phyloP scores from a whole-genome alignment of 2,888 invertebrate genomes.

The Caenorhabditis sp. region DNA sequence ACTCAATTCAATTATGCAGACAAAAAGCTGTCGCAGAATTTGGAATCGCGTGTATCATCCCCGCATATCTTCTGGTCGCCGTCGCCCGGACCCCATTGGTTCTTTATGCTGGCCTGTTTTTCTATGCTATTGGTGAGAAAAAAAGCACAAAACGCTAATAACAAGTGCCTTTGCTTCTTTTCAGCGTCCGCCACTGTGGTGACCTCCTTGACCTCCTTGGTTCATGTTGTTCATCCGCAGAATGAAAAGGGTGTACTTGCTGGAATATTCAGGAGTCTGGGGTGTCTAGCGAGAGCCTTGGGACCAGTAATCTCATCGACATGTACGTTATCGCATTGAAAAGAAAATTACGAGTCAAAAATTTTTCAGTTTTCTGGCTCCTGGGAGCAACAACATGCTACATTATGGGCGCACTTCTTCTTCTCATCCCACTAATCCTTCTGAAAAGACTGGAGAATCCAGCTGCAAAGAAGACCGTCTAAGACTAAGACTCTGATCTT shows the following conservation, averaged over 20 bases:
- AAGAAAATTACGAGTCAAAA: conserved; percentile 13
- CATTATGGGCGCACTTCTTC: conserved; percentile 88
- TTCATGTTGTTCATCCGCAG: conserved; percentile 89
- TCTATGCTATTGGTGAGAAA: conserved; percentile 91
- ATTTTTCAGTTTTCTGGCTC: conserved; percentile 91
- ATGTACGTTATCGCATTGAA: conserved; percentile 85
- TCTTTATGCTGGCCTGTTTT: conserved; percentile 90
- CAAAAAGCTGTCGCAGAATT: conserved; percentile 75
- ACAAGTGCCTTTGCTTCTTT: too few relatives aligned
- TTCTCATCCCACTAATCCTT: conserved; percentile 87
- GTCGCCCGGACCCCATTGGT: conserved; percentile 86
- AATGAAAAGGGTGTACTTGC: conserved; percentile 94
- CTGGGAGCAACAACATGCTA: conserved; percentile 92
- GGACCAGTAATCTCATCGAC: conserved; percentile 93
- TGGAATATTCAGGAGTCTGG: conserved; percentile 95
- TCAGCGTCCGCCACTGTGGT: conserved; percentile 90
- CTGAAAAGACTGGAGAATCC: conserved; percentile 68
- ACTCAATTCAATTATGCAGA: conserved; percentile 60
- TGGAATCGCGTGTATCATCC: conserved; percentile 91
- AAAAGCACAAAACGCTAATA: too few relatives aligned
- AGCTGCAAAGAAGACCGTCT: conserved; percentile 40
- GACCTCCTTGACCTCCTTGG: conserved; percentile 94
- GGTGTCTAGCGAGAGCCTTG: conserved; percentile 93
- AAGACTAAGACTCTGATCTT: conserved; percentile 6
- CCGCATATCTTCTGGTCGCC: conserved; percentile 92